Evolutionary conservation across 1,140 invertebrate genomes (phyloP).

Genomic region (Solenopsis invicta): DNA sequence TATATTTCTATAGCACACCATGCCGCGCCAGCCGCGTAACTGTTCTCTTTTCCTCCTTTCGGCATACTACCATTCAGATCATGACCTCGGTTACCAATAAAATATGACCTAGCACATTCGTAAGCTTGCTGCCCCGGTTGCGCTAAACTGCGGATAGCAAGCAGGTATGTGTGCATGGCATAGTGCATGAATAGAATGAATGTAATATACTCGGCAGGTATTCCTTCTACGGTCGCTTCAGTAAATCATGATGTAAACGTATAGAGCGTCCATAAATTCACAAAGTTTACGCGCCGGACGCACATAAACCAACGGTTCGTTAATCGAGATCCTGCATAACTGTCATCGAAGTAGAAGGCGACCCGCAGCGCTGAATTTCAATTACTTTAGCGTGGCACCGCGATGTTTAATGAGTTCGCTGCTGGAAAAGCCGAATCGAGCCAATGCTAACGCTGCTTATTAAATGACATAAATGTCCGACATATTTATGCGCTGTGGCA

Average conservation of each 20-base stretch:
- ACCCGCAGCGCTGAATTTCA: slow-evolving; percentile 58
- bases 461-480: slow-evolving; percentile 27
- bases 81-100: slow-evolving; percentile 58
- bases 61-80: slow-evolving; percentile 32
- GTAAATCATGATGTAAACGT: slow-evolving; percentile 65
- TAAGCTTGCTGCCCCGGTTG: slow-evolving; percentile 34
- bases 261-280: slow-evolving; percentile 63
- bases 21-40: slow-evolving; percentile 5
- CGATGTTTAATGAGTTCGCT: slow-evolving; percentile 59
- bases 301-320: slow-evolving; percentile 65
- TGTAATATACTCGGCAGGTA: slow-evolving; percentile 64
- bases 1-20: neutral
- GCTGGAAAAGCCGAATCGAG: slow-evolving; percentile 37
- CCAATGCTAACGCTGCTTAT: slow-evolving; percentile 30
- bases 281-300: slow-evolving; percentile 60
- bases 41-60: slow-evolving; percentile 36
- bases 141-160: slow-evolving; percentile 41
- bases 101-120: slow-evolving; percentile 60
- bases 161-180: slow-evolving; percentile 11
- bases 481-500: slow-evolving; percentile 37
- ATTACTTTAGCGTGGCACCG: slow-evolving; percentile 59
- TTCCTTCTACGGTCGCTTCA: slow-evolving; percentile 56
- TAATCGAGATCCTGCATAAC: slow-evolving; percentile 64
- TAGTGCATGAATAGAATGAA: slow-evolving; percentile 57
- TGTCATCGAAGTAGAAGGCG: slow-evolving; percentile 62